Percentiles rank a stretch among this genome's conserved stretches.
Evolutionary conservation across 2,113 vertebrate species (phyloP).

Genomic region (Prolemur simus): DNA sequence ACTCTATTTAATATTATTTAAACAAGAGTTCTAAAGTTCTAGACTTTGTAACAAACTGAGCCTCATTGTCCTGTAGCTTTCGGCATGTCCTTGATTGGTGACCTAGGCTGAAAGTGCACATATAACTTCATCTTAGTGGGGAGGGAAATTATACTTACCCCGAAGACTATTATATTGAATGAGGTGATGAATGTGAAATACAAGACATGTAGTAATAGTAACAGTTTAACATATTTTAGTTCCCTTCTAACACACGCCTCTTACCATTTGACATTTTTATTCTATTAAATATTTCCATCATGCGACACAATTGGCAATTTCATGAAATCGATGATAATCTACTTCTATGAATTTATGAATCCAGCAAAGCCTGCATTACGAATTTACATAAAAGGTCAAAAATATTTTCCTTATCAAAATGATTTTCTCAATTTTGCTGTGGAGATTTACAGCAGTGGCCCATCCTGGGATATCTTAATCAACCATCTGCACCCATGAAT

Average conservation of each 20-base stretch:
- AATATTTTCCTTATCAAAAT: constrained; percentile 59
- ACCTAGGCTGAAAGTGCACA: neutral
- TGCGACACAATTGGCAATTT: neutral
- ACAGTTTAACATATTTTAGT: neutral
- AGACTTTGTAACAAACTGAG: neutral
- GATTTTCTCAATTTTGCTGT: constrained; percentile 52
- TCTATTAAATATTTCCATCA: neutral
- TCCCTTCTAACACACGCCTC: neutral
- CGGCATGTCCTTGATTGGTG: neutral
- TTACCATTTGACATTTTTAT: neutral
- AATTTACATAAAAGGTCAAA: constrained; percentile 65
- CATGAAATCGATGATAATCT: constrained; percentile 54
- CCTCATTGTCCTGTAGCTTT: neutral
- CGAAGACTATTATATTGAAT: neutral
- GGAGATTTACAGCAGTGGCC: neutral
- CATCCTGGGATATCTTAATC: constrained; percentile 67
- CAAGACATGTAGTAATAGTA: neutral
- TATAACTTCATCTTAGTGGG: neutral
- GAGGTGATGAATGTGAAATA: neutral
- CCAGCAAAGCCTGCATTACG: constrained; percentile 36
- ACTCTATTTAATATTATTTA: neutral
- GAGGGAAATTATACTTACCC: neutral
- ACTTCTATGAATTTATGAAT: constrained; percentile 61
- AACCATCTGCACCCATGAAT: constrained; percentile 75
- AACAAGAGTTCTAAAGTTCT: neutral